These are phyloP conservation scores for Colostygia pectinataria DNA, from an alignment of 2,888 invertebrate genomes.

Conservation along the genomic window DNA sequence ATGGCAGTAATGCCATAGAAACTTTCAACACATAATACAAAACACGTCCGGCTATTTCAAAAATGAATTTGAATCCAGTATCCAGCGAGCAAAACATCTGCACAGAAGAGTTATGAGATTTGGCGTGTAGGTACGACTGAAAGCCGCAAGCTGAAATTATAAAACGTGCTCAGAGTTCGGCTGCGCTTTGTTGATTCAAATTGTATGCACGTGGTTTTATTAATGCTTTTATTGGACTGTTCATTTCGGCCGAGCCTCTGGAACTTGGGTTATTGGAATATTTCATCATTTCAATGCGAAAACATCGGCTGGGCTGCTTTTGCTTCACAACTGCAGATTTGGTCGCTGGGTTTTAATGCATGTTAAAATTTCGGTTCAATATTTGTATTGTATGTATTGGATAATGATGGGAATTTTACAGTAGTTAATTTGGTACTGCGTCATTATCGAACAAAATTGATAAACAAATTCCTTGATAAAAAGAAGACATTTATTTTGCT, in stretches of 20 bases:
- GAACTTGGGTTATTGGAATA: constrained; percentile 41
- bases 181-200: constrained; percentile 55
- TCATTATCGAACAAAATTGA: too few species aligned
- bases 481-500: too few species aligned
- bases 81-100: constrained; percentile 44
- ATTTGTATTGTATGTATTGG: constrained; percentile 13
- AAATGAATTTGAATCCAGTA: constrained; percentile 34
- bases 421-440: too few species aligned
- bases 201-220: constrained; percentile 52
- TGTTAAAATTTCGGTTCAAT: constrained; percentile 15
- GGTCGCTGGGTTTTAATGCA: constrained; percentile 18
- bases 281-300: constrained; percentile 36
- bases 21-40: constrained; percentile 21
- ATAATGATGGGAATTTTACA: constrained; percentile 6
- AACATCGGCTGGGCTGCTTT: constrained; percentile 17
- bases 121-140: constrained; percentile 47
- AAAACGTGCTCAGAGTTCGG: constrained; percentile 57
- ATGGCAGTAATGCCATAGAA: too few species aligned
- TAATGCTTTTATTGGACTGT: constrained; percentile 53
- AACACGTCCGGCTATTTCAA: constrained; percentile 27
- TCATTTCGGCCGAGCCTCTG: constrained; percentile 43
- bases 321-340: constrained; percentile 24
- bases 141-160: constrained; percentile 61
- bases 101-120: constrained; percentile 62
- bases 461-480: too few species aligned